Percentiles rank a stretch among this genome's conserved stretches.
Conservation (phyloP, 2,888 invertebrate genomes). For the Acheta domesticus region DNA sequence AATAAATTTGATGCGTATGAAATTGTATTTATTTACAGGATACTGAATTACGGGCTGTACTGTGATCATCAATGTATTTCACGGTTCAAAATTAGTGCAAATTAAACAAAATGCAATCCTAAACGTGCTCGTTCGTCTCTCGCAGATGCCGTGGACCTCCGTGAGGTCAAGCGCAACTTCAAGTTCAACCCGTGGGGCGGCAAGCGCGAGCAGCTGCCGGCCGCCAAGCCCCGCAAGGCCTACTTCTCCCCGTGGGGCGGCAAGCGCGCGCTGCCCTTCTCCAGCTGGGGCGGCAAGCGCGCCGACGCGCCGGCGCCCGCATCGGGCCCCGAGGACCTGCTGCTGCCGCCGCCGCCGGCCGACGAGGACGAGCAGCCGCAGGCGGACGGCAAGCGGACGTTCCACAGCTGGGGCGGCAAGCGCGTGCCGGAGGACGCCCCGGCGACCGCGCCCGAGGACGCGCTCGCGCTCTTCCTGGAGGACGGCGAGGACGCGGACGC, state of each 20-base stretch:
- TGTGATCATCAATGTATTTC: no score
- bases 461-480: background rate
- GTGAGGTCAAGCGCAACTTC: background rate
- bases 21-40: no score
- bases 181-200: constrained; percentile 18
- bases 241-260: background rate
- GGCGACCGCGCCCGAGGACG: background rate
- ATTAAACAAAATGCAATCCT: no score
- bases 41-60: no score
- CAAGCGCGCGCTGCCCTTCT: background rate
- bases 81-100: no score
- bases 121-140: no score
- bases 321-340: background rate
- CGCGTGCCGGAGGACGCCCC: background rate
- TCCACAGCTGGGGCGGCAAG: constrained; percentile 18
- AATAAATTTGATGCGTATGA: no score
- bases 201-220: background rate
- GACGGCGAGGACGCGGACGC: background rate
- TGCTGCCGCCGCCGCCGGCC: background rate
- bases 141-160: no score
- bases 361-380: background rate
- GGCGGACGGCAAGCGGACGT: background rate
- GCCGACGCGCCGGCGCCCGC: background rate
- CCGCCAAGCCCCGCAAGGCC: background rate
- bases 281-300: background rate